These are phyloP conservation scores for Xenops minutus DNA, from an alignment of 2,797 vertebrate genomes.

Conservation along the genomic window DNA sequence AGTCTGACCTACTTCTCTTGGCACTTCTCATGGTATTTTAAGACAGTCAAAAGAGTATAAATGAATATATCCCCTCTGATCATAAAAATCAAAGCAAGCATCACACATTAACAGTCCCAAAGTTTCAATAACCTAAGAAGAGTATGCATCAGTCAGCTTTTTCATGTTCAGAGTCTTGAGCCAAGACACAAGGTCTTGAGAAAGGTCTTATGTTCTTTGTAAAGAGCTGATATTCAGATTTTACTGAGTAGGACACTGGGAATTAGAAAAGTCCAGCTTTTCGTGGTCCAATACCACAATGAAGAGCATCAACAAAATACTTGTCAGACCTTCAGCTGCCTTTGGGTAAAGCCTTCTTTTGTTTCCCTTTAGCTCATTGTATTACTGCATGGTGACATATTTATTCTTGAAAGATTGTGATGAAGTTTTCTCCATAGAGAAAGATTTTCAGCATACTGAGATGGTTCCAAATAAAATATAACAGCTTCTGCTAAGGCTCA, in stretches of 20 bases:
- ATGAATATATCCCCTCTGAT: neutral
- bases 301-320: neutral
- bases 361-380: neutral
- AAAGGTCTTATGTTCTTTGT: neutral
- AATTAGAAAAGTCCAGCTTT: neutral
- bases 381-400: neutral
- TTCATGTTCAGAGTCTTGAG: neutral
- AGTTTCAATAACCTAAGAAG: neutral
- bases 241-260: neutral
- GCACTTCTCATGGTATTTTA: conserved; percentile 2
- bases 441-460: neutral
- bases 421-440: neutral
- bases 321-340: neutral
- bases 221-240: neutral
- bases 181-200: neutral
- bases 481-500: neutral
- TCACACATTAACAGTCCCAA: neutral
- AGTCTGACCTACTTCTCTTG: conserved; percentile 6
- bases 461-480: neutral
- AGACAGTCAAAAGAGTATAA: conserved; percentile 13
- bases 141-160: neutral
- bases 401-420: neutral
- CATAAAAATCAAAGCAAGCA: conserved; percentile 30
- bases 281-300: neutral
- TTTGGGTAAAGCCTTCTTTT: neutral